Evolutionary conservation across 2,797 vertebrate species (phyloP).

Genomic region (Sarcophilus harrisii): DNA sequence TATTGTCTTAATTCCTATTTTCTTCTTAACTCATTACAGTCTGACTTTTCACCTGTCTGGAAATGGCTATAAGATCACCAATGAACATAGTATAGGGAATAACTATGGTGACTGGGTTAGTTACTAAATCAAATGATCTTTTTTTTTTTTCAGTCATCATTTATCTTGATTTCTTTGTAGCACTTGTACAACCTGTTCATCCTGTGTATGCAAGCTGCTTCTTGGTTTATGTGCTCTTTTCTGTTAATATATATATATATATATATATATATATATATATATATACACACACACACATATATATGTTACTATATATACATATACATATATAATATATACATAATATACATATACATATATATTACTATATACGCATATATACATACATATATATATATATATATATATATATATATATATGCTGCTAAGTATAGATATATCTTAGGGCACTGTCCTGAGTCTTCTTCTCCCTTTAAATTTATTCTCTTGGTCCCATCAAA

Average conservation of each 20-base stretch:
- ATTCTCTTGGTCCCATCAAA: neutral
- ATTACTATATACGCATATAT: too few relatives aligned
- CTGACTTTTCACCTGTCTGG: neutral
- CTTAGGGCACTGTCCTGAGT: neutral
- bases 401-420: neutral
- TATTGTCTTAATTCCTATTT: neutral
- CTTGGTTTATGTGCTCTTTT: neutral
- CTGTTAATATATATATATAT: neutral
- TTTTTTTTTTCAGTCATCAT: neutral
- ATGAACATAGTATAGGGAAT: neutral
- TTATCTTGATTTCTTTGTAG: neutral
- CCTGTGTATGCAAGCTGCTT: neutral
- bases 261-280: neutral
- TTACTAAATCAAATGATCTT: neutral
- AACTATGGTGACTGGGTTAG: too few relatives aligned
- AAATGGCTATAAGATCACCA: neutral
- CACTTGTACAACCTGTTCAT: neutral
- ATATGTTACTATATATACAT: too few relatives aligned
- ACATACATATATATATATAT: too few relatives aligned
- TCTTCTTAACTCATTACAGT: neutral
- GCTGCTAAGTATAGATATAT: neutral
- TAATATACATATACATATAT: too few relatives aligned
- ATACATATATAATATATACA: too few relatives aligned
- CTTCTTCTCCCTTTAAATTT: neutral
- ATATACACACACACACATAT: too few relatives aligned